Evolutionary conservation across 2,888 invertebrate species (phyloP), one percentile per base, ranked within the genome.

Genomic region (Monochamus alternatus): DNA sequence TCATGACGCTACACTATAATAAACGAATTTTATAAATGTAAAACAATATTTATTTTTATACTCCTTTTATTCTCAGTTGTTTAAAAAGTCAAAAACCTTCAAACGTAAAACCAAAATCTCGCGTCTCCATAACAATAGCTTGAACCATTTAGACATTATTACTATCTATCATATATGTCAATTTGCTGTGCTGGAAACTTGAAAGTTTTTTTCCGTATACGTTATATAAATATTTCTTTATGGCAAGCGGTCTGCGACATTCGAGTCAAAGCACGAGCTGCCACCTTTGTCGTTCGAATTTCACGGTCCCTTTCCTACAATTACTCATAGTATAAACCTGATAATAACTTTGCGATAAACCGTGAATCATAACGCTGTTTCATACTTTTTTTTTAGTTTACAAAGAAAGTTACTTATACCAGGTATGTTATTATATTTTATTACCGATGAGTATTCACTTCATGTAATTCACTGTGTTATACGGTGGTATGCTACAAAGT

Each of bases 261-360:
- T 69, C 44, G 31, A 68, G 68, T 68, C 58, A 38, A 68, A 38
- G 64, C 44, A 58, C 43, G 55, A 14, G 43, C 38, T 52, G 10
- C 32, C 10, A 69, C 69, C 69, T 69, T 69, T 69, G 69, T 32
- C 12, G 58, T 43, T 43, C 14, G 58, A 68, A 58, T 68, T 67
- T 59, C 59, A 60, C 70, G 55, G 58, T 79, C 75, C 74, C 64
- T 78, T 71, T 68, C 70, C 74, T 74, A 75, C 74, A 75, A 75
- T 79, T 79, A 79, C 74, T 77, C 79, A 79, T 73, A 65, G 77
- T 79, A 77, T 79, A 77, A 76, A 74, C 79, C 75, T 73, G 73
- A 70, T 79, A 77, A 77, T 69, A 69, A 51, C 30, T 69, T 69
- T 10, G 47, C 51, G 60, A 69, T 60, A 69, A 55, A 69, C 31